These are phyloP conservation scores for Apodemia zela DNA, from an alignment of 2,888 invertebrate genomes.

Conservation along the genomic window DNA sequence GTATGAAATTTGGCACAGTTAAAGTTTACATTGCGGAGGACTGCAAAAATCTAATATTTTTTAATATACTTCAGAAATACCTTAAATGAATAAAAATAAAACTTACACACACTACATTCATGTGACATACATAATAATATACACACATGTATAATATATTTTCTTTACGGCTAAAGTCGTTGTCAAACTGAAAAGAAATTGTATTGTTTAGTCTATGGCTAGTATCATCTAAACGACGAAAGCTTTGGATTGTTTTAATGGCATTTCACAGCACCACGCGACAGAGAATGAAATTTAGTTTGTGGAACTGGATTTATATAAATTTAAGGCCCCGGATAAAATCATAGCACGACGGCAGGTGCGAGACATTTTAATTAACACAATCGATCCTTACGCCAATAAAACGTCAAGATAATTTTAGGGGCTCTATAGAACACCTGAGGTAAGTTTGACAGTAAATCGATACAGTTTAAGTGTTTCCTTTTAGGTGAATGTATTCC, in stretches of 20 bases:
- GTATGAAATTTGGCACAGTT: too few relatives aligned
- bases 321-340: background rate
- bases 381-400: slow-evolving; percentile 50
- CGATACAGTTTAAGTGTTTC: slow-evolving; percentile 39
- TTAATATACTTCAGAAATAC: too few relatives aligned
- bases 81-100: too few relatives aligned
- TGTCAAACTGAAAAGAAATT: too few relatives aligned
- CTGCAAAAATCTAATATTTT: too few relatives aligned
- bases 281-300: background rate
- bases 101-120: too few relatives aligned
- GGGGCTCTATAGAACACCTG: slow-evolving; percentile 56
- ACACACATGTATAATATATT: too few relatives aligned
- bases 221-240: background rate
- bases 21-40: too few relatives aligned
- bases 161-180: too few relatives aligned
- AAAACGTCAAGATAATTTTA: slow-evolving; percentile 64
- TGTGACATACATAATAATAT: too few relatives aligned
- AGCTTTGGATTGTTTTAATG: background rate
- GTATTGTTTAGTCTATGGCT: too few relatives aligned
- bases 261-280: background rate
- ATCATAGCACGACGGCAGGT: slow-evolving; percentile 27
- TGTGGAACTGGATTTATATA: background rate
- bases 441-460: slow-evolving; percentile 52
- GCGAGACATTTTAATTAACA: slow-evolving; percentile 58
- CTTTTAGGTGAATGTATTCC: too few relatives aligned